phyloP scores from a whole-genome alignment of 2,797 vertebrate species.

The Acrocephalus scirpaceus region DNA sequence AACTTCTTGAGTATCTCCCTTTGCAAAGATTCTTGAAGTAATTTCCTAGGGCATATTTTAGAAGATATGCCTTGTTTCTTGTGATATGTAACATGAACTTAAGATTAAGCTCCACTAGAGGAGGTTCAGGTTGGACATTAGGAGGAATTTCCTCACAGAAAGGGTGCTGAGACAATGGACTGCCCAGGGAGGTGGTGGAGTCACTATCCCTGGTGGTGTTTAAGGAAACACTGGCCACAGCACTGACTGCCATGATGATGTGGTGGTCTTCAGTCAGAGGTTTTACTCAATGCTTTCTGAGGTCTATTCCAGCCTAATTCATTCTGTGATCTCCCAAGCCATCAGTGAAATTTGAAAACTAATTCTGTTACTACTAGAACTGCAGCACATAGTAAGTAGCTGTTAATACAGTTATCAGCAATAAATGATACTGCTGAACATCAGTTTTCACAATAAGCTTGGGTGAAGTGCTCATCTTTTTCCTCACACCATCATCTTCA shows the following conservation, averaged over 20 bases:
- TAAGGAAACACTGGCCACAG: not conserved
- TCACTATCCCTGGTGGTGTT: not conserved
- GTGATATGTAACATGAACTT: not conserved
- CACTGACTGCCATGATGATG: not conserved
- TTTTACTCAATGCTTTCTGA: not conserved
- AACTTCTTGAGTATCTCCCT: not conserved
- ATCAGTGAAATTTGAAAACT: not conserved
- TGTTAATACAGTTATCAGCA: not conserved
- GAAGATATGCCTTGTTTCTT: not conserved
- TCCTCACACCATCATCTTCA: not conserved
- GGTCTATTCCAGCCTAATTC: not conserved
- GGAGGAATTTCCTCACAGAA: not conserved
- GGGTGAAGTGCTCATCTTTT: not conserved
- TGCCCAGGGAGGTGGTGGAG: not conserved
- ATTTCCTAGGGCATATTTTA: not conserved
- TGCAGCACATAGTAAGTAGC: fast-evolving
- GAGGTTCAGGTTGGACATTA: not conserved
- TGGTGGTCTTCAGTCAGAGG: not conserved
- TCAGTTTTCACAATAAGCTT: not conserved
- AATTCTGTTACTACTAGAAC: not conserved
- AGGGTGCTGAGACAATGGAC: not conserved
- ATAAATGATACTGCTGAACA: not conserved
- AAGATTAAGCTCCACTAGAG: not conserved
- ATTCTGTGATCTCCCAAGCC: not conserved
- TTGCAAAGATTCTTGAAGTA: not conserved